These are phyloP conservation scores for Procavia capensis DNA, from an alignment of 2,113 vertebrate genomes.

Conservation along the genomic window DNA sequence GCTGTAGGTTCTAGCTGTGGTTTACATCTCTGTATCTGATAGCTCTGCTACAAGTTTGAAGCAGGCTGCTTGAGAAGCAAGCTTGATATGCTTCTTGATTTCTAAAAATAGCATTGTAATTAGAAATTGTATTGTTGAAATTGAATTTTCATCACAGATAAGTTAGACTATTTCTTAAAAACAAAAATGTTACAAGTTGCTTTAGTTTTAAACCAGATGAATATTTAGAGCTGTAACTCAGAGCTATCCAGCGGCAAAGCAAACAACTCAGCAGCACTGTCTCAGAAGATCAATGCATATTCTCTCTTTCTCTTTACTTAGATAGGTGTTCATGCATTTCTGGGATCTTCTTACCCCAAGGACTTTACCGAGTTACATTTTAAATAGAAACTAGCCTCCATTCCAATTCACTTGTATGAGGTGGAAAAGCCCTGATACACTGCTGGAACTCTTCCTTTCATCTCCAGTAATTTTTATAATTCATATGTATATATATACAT, in stretches of 20 bases:
- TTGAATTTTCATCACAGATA: neutral
- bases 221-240: neutral
- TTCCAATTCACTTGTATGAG: neutral
- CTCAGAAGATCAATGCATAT: neutral
- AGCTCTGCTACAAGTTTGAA: neutral
- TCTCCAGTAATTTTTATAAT: neutral
- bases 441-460: neutral
- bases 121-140: neutral
- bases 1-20: neutral
- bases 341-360: neutral
- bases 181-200: neutral
- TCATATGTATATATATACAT: neutral
- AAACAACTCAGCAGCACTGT: neutral
- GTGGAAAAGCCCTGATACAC: no score
- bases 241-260: neutral
- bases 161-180: constrained; percentile 12
- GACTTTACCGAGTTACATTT: neutral
- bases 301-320: neutral
- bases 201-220: constrained; percentile 37
- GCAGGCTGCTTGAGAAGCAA: neutral
- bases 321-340: neutral
- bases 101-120: neutral
- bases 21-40: neutral
- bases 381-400: neutral
- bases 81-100: neutral